Conservation (phyloP, 2,888 invertebrate species). For the Luperina testacea region DNA sequence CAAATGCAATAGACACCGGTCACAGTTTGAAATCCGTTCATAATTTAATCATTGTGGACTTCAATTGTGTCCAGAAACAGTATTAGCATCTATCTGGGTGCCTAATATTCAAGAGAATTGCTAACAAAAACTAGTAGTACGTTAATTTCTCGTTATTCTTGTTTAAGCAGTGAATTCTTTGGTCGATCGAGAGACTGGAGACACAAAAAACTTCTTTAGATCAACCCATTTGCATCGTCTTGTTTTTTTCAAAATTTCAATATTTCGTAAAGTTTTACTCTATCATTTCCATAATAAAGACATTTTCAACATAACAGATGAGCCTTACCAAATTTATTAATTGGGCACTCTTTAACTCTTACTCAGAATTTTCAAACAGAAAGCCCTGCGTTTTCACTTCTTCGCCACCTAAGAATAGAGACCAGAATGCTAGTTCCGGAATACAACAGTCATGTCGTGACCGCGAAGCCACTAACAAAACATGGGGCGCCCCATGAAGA, state of each 20-base stretch:
- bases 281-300: not conserved
- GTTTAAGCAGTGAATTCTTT: constrained; percentile 28
- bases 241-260: not conserved
- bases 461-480: not conserved
- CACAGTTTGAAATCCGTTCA: constrained; percentile 46
- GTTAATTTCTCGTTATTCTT: constrained; percentile 41
- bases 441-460: not conserved
- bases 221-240: constrained; percentile 21
- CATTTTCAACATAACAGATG: not conserved
- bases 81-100: constrained; percentile 43
- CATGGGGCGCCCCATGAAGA: not conserved
- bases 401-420: not conserved
- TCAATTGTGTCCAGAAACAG: constrained; percentile 42
- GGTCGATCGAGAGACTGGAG: constrained; percentile 16
- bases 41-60: constrained; percentile 53
- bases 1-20: constrained; percentile 47
- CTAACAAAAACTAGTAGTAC: constrained; percentile 33
- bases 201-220: constrained; percentile 15
- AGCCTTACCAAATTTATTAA: not conserved
- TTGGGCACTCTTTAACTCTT: not conserved
- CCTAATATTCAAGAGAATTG: constrained; percentile 29
- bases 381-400: not conserved
- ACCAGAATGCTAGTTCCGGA: not conserved
- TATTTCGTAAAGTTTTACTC: not conserved
- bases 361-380: not conserved